Conservation (phyloP, 37 sponge, comb jelly and placozoan species). For the Hexactinellida sp. region DNA sequence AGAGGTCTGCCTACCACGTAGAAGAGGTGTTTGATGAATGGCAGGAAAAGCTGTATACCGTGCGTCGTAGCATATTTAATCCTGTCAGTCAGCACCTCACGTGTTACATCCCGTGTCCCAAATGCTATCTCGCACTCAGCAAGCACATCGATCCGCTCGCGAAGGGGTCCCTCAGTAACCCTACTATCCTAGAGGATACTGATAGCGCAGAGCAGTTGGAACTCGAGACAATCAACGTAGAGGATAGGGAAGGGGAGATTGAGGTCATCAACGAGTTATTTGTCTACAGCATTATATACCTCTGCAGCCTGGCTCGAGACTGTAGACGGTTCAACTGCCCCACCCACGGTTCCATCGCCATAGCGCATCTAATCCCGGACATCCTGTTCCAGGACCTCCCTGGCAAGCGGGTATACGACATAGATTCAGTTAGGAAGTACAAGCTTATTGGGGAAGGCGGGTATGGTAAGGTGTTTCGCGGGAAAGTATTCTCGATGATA, state of each 20-base stretch:
- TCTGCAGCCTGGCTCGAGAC: neutral
- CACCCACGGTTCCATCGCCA: neutral
- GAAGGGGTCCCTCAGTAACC: neutral
- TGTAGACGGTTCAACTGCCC: neutral
- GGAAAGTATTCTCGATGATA: neutral
- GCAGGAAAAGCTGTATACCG: conserved; percentile 38
- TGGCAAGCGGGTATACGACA: neutral
- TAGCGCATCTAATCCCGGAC: neutral
- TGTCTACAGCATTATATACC: neutral
- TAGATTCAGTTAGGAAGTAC: neutral
- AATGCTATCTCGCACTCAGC: neutral
- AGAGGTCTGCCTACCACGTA: conserved; percentile 33
- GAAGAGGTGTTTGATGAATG: conserved; percentile 73
- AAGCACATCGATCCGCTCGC: neutral
- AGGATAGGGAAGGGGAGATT: neutral
- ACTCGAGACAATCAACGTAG: neutral
- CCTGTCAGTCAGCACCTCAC: neutral
- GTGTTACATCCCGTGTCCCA: neutral
- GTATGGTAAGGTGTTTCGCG: neutral
- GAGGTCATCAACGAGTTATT: neutral
- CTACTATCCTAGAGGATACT: neutral
- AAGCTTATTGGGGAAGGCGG: neutral
- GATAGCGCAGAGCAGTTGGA: neutral
- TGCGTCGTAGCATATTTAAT: neutral
- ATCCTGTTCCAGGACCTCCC: neutral